These are phyloP conservation scores for Noctua janthina DNA, from an alignment of 2,888 invertebrate genomes.

Conservation along the genomic window DNA sequence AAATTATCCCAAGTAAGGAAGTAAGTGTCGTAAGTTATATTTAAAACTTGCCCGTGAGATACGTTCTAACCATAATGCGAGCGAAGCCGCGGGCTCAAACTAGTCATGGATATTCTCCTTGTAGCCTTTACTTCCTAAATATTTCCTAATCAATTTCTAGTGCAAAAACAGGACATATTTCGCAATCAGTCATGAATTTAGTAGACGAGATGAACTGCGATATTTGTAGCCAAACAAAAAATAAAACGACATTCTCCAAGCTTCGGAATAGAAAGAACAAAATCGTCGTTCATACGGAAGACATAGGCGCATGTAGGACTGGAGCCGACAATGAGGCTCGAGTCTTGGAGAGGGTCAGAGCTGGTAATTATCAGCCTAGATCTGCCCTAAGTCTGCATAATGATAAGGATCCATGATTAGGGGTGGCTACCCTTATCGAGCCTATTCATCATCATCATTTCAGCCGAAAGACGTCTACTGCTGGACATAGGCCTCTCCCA, in stretches of 20 bases:
- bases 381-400: background rate
- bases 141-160: slow-evolving; percentile 43
- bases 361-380: slow-evolving; percentile 32
- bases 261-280: slow-evolving; percentile 15
- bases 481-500: no score
- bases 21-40: background rate
- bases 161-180: slow-evolving; percentile 48
- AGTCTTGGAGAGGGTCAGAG: slow-evolving; percentile 37
- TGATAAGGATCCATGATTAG: background rate
- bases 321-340: slow-evolving; percentile 15
- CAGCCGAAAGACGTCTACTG: no score
- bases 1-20: background rate
- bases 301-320: slow-evolving; percentile 25
- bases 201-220: slow-evolving; percentile 19
- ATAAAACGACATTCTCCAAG: slow-evolving; percentile 14
- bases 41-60: background rate
- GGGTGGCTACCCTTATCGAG: background rate
- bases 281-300: slow-evolving; percentile 24
- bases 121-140: background rate
- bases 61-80: background rate
- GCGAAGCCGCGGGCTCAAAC: background rate
- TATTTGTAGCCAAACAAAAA: slow-evolving; percentile 25
- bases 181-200: slow-evolving; percentile 43
- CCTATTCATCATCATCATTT: background rate
- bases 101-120: background rate